These are phyloP conservation scores for Zaprionus obscuricornis DNA, from an alignment of 2,888 invertebrate genomes.

Conservation along the genomic window DNA sequence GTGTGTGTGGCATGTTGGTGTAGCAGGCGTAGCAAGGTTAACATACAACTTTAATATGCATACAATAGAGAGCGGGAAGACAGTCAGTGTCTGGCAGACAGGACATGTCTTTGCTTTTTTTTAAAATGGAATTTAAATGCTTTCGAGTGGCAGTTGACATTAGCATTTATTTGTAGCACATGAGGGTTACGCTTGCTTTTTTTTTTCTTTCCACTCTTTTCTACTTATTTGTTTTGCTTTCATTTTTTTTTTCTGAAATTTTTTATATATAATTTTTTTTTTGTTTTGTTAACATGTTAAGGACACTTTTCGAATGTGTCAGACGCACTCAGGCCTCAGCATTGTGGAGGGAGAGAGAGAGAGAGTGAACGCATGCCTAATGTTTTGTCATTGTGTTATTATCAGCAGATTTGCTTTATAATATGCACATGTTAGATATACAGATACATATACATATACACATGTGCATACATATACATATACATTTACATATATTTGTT, in stretches of 20 bases:
- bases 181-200: not conserved
- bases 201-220: no score
- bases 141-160: conserved; percentile 70
- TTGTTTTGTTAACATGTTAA: conserved; percentile 20
- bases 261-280: no score
- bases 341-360: no score
- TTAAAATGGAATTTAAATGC: conserved; percentile 72
- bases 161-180: conserved; percentile 54
- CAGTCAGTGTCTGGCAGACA: conserved; percentile 22
- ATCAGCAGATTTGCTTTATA: conserved; percentile 42
- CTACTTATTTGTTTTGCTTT: conserved; percentile 1
- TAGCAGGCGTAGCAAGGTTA: no score
- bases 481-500: no score
- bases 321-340: conserved; percentile 48
- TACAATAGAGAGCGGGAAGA: conserved; percentile 1
- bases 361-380: no score
- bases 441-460: no score
- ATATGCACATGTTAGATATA: no score
- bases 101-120: conserved; percentile 65
- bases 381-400: conserved; percentile 68
- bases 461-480: no score
- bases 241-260: not conserved
- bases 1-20: conserved; percentile 25
- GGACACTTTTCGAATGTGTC: conserved; percentile 57
- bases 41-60: conserved; percentile 57